Base-by-base conservation (phyloP, 2,113 vertebrate genomes). In the Caracal caracal region DNA sequence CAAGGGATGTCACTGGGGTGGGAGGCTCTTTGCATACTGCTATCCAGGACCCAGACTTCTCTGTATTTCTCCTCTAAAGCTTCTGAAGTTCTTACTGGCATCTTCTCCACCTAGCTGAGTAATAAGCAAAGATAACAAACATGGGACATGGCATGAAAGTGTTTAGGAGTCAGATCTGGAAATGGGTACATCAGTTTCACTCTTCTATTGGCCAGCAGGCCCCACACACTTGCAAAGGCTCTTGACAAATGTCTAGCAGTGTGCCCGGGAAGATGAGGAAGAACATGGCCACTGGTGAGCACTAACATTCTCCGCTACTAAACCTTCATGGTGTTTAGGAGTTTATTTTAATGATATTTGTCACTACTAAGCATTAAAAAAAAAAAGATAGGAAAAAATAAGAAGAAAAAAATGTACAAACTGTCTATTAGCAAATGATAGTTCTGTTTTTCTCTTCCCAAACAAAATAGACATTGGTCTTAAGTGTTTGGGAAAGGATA, bases 271-370 rank as follows among this genome's bases (percentile, higher is more conserved):
- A 43, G 43, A 10, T 40, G 53, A 30, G 16, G 53, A 33, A 33
- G 4, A 35, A 2, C 24, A 1, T 2, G 53, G 6, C 20, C 33
- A 2, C 11, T 33, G 1, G 15, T 0, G 22, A 43, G 33, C 1
- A 7, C 19, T 3, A 0, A 56, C 8, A 30, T 24, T 75, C 49
- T 63, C 11, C 0, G 2, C 33, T 20, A 24, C 5, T 8, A 51
- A 83, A 53, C 0, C 6, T 37, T 51, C 12, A 28, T 2, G 6
- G 12, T 20, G n/a, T 19, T 43, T 35, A 56, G 33, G 10, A 65
- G 40, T 56, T 49, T 28, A 10, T 91, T 61, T 68, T 40, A 28
- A n/a, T 65, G 43, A 76, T 65, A 22, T 73, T 6, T 15, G 40
- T 47, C 73, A 47, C 40, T 47, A 37, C 17, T 56, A 40, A 56